These are phyloP conservation scores for Prinia subflava DNA, from an alignment of 2,113 vertebrate species.

Conservation along the genomic window DNA sequence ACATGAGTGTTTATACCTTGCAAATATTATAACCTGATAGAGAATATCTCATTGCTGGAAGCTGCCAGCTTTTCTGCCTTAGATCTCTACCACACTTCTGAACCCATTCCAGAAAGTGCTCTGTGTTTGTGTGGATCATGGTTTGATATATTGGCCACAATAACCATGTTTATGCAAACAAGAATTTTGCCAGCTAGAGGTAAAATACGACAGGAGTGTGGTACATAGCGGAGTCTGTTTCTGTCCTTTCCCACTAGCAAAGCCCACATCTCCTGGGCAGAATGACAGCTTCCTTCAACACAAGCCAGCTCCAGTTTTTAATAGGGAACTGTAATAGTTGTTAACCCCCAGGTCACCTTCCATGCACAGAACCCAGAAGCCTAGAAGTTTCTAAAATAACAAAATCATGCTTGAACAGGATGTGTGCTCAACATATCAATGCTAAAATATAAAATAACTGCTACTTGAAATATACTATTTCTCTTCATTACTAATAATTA, in stretches of 20 bases:
- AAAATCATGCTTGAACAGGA: not conserved
- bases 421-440: not conserved
- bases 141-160: not conserved
- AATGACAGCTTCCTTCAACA: not conserved
- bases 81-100: not conserved
- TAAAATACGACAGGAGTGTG: not conserved
- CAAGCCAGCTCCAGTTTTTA: not conserved
- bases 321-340: not conserved
- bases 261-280: not conserved
- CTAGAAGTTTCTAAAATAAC: not conserved
- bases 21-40: not conserved
- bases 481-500: not conserved
- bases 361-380: not conserved
- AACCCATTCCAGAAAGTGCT: not conserved
- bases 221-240: not conserved
- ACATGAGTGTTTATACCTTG: not conserved
- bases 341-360: constrained; percentile 22
- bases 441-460: not conserved
- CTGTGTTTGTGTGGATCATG: not conserved
- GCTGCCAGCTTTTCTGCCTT: not conserved
- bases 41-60: not conserved
- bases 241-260: not conserved
- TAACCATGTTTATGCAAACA: not conserved
- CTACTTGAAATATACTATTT: not conserved
- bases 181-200: not conserved